Evolutionary conservation across 2,888 invertebrate genomes (phyloP).

Genomic region (Poecilus cupreus): DNA sequence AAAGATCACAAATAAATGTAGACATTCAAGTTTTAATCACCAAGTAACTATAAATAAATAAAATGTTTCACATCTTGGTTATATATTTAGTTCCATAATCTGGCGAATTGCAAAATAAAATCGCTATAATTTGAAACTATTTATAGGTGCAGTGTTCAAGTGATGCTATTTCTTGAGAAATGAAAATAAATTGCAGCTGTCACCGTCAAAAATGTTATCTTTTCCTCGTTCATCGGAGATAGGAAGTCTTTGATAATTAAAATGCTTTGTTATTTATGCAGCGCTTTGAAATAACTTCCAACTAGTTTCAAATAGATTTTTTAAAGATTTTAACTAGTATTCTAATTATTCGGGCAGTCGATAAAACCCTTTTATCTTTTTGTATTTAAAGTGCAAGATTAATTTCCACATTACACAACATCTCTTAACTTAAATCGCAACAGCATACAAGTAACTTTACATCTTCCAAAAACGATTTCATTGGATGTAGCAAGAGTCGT

Average conservation of each 20-base stretch:
- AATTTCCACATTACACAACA: no score
- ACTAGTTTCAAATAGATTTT: not conserved
- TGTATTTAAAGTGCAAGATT: no score
- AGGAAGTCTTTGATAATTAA: not conserved
- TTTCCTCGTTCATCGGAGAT: not conserved
- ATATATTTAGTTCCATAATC: slow-evolving; percentile 10
- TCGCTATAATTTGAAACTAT: not conserved
- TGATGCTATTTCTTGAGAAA: not conserved
- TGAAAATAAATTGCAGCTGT: not conserved
- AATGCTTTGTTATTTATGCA: not conserved
- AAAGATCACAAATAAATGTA: not conserved
- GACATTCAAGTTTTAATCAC: not conserved
- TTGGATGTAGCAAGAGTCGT: no score
- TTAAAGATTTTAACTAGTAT: no score
- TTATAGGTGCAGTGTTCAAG: not conserved
- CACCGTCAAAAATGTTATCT: not conserved
- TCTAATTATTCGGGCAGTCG: no score
- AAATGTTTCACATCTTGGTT: not conserved
- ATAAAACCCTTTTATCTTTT: no score
- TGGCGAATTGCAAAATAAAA: slow-evolving; percentile 12
- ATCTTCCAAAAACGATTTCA: no score
- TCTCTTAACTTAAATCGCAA: no score
- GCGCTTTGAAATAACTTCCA: no score
- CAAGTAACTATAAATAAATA: not conserved
- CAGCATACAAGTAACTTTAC: no score